Evolutionary conservation across 2,888 invertebrate genomes (phyloP).

Genomic region (Papilio elwesi): DNA sequence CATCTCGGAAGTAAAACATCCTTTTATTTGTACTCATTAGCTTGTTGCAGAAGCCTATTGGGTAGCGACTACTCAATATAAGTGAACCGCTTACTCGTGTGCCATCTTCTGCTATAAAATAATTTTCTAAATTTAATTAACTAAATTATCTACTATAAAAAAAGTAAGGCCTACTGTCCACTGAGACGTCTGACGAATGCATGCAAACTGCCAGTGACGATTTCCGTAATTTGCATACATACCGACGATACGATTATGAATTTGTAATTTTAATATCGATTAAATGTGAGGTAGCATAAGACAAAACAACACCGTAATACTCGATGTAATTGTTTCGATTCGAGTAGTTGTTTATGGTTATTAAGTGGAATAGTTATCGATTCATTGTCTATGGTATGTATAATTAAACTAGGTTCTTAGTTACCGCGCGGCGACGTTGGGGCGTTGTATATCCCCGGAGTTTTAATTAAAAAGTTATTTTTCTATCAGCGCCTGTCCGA

Average conservation of each 20-base stretch:
- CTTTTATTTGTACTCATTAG: no score
- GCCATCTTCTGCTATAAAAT: no score
- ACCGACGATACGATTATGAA: background rate
- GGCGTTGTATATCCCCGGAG: background rate
- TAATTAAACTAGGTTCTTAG: conserved; percentile 3
- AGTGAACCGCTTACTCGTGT: no score
- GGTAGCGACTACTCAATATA: no score
- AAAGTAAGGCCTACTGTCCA: no score
- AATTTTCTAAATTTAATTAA: no score
- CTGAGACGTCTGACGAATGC: no score
- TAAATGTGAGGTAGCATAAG: background rate
- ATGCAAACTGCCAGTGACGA: no score
- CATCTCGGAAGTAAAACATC: no score
- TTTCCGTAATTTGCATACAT: no score
- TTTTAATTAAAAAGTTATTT: conserved; percentile 39
- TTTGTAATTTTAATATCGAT: background rate
- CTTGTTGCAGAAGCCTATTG: no score
- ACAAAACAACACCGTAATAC: background rate
- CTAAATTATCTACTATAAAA: no score
- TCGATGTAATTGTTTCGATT: conserved; percentile 7
- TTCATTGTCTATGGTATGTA: conserved; percentile 15
- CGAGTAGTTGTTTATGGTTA: conserved; percentile 1
- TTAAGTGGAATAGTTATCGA: background rate
- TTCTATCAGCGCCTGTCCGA: conserved; percentile 16
- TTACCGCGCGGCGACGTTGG: background rate